Base-by-base conservation (phyloP, 2,888 invertebrate genomes). In the Cosmia pyralina region DNA sequence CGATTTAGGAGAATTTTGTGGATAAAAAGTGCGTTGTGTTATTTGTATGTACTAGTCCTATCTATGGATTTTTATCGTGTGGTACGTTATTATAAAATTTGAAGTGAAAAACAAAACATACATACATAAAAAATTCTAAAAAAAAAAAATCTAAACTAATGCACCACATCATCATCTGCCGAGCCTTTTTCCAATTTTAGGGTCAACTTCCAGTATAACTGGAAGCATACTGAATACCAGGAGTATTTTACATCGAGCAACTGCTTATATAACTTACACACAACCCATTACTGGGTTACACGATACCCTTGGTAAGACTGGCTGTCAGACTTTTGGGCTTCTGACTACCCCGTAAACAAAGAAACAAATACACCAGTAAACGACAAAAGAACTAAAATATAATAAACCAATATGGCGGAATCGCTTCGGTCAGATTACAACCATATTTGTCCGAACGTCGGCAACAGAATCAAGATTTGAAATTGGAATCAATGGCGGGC, bases 381-480 rank as follows among this genome's bases (percentile, higher is more conserved):
- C 15, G 10, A 15, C 50, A 10, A 44, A 44, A 28, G 41, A 68
- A 19, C 28, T 15, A 15, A 50, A 66, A 28, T 13, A 48, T 38
- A 41, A 41, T 63, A 65, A 67, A 48, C 34, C 64, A 74, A 79
- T 8, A 81, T 75, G 69, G 75, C 66, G 52, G 68, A 60, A 44
- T 34, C 13, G 59, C 34, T 65, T 48, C 60, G 44, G 44, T 28
- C 4, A 72, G 72, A 72, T 75, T 76, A 73, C 81, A 60, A 13
- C 77, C 73, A 77, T 81, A 86, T 85, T 83, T 77, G 76, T 85
- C 59, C 69, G 55, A 48, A 65, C 41, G 83, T 86, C 85, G 72
- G 60, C 52, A 52, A 69, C 85, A 85, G 85, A 83, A 75, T 70
- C 81, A 50, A 83, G 87, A 86, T 85, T 81, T 80, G 80, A 79